phyloP scores from a whole-genome alignment of 2,888 invertebrate genomes.

The Drosophila prostipennis region DNA sequence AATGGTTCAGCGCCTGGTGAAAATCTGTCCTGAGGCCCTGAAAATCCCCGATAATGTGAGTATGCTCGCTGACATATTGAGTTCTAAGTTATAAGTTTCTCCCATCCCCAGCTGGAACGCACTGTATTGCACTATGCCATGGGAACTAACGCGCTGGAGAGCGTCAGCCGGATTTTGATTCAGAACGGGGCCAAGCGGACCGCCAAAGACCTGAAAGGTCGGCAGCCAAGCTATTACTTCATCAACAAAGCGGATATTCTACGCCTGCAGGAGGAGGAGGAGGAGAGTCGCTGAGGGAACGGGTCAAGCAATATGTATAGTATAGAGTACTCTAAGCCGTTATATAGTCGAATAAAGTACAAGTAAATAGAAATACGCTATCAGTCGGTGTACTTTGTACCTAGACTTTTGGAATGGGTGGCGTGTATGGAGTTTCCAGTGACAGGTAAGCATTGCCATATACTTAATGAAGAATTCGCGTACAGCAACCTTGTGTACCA shows the following conservation, averaged over 20 bases:
- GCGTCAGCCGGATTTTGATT: constrained; percentile 91
- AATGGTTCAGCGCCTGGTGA: constrained; percentile 91
- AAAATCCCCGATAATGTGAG: constrained; percentile 93
- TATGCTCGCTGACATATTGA: no score
- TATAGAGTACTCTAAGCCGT: constrained; percentile 33
- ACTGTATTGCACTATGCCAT: constrained; percentile 95
- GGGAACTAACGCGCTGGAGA: constrained; percentile 94
- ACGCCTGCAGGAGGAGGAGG: constrained; percentile 93
- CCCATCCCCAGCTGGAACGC: constrained; percentile 89
- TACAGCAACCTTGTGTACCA: background rate
- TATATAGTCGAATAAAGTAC: constrained; percentile 35
- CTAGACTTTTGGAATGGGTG: background rate
- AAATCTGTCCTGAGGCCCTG: constrained; percentile 89
- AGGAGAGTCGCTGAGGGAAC: constrained; percentile 83
- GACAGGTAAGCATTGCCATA: no score
- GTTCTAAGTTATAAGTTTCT: background rate
- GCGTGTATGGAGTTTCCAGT: no score
- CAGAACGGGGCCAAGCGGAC: constrained; percentile 93
- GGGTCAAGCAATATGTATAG: constrained; percentile 41
- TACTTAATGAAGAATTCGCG: no score
- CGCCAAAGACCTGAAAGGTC: constrained; percentile 93
- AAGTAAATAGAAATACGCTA: background rate
- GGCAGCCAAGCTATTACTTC: constrained; percentile 95
- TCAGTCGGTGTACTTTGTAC: background rate
- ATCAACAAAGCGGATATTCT: constrained; percentile 96